Base-by-base conservation (phyloP, 2,113 vertebrate genomes). In the Lagopus leucura region DNA sequence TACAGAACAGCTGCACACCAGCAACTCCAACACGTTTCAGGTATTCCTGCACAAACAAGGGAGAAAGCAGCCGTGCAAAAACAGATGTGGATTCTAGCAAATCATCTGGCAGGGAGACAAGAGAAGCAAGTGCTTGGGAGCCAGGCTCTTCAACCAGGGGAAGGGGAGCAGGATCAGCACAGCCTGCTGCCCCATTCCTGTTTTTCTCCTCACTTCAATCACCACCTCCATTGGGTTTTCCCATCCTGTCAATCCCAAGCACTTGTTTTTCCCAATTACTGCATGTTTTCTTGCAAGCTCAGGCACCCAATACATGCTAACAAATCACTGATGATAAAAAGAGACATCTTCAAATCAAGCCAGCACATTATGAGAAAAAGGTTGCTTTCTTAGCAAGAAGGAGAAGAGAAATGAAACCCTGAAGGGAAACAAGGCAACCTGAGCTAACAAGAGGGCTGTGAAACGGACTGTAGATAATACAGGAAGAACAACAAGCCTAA, bases 401-500 rank as follows among this genome's bases (percentile, higher is more conserved):
- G 14, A 67, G 19, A 47, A 47, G 47, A 48, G 34, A 52, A 89
- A 82, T 6, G 18, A 18, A 40, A 36, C 67, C 45, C 15, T 4
- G n/a, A 60, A 71, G 43, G 57, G 57, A 55, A 90, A 78, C 4
- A 34, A 1, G 1, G 65, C 1, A 5, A 92, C 25, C 65, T 48
- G 77, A 84, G 54, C 22, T 42, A 73, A 54, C 4, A 7, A 32
- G 9, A 63, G 57, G 40, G 40, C 45, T 22, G 72, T n/a, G 82
- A 74, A 81, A 48, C 5, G 48, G 34, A 2, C 38, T 55, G 28
- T 30, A 11, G 34, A 32, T 11, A 50, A 34, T 42, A n/a, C 0
- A 2, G 30, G 0, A 13, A 45, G 45, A 83, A 32, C 0, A 0
- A 21, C 0, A 3, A 36, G 79, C 52, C 36, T n/a, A 36, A 34